Conservation (phyloP, 1,140 invertebrate genomes). For the Stegodyphus dumicola region DNA sequence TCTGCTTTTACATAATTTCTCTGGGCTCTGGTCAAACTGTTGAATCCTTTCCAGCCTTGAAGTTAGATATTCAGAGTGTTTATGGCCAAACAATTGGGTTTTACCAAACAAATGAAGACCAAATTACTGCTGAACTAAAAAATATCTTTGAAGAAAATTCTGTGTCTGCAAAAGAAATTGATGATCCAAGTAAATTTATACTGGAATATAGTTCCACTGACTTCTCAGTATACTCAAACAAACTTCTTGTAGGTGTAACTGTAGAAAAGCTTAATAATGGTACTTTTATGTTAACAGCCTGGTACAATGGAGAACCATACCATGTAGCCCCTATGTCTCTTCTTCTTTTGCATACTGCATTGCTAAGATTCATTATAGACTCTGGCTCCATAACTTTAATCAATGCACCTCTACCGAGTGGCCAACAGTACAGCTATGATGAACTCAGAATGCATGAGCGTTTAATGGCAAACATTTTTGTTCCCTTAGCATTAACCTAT, state of each 20-base stretch:
- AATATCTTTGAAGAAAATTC: conserved; percentile 3
- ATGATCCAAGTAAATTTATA: conserved; percentile 30
- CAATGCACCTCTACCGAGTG: conserved; percentile 33
- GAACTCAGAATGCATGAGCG: not conserved
- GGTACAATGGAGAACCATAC: conserved; percentile 61
- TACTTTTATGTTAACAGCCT: conserved; percentile 34
- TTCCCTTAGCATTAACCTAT: conserved; percentile 62
- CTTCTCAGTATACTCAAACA: conserved; percentile 22
- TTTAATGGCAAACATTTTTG: conserved; percentile 32
- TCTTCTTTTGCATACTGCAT: conserved; percentile 37
- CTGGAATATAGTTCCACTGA: conserved; percentile 29
- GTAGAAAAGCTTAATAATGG: conserved; percentile 1
- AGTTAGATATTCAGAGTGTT: conserved; percentile 35
- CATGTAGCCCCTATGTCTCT: conserved; percentile 50
- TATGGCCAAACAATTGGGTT: conserved; percentile 58
- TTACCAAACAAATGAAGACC: conserved; percentile 13
- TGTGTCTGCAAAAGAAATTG: not conserved
- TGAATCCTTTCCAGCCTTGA: conserved; percentile 13
- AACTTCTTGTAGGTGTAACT: conserved; percentile 33
- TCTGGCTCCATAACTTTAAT: conserved; percentile 15
- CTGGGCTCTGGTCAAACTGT: not conserved
- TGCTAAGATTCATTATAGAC: conserved; percentile 32
- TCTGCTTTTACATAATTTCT: not conserved
- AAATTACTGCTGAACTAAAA: conserved; percentile 8
- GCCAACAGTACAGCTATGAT: not conserved